phyloP scores from a whole-genome alignment of 1,140 invertebrate genomes.

The Branchinecta lindahli region DNA sequence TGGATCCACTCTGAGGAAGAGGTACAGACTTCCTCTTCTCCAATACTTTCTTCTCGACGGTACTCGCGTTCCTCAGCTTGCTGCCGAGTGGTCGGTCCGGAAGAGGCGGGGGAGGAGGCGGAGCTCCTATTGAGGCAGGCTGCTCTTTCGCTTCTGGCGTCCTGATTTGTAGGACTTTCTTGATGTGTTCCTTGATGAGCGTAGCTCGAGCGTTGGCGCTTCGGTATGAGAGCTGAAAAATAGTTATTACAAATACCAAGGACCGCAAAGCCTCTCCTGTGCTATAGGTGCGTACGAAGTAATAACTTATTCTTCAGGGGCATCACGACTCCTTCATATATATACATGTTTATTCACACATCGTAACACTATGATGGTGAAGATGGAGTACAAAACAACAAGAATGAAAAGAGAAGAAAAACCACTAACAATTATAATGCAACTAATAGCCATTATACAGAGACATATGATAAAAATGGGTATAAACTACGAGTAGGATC shows the following conservation, averaged over 20 bases:
- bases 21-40: slow-evolving; percentile 16
- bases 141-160: slow-evolving; percentile 23
- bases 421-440: no score
- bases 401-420: no score
- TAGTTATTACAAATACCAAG: slow-evolving; percentile 11
- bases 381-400: no score
- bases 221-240: slow-evolving; percentile 41
- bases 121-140: neutral
- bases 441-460: no score
- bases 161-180: slow-evolving; percentile 36
- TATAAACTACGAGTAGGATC: no score
- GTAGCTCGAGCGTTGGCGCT: slow-evolving; percentile 37
- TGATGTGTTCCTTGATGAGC: slow-evolving; percentile 37
- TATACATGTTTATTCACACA: no score
- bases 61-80: neutral
- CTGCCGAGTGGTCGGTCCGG: neutral
- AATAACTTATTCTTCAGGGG: slow-evolving; percentile 10
- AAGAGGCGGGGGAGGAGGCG: slow-evolving; percentile 19
- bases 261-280: neutral
- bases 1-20: slow-evolving; percentile 23
- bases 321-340: neutral
- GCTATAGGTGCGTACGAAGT: neutral
- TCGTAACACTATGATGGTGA: no score
- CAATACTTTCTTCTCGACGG: neutral
- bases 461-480: no score